Evolutionary conservation across 1,140 invertebrate genomes (phyloP).

Genomic region (Pogonognathellus flavescens): DNA sequence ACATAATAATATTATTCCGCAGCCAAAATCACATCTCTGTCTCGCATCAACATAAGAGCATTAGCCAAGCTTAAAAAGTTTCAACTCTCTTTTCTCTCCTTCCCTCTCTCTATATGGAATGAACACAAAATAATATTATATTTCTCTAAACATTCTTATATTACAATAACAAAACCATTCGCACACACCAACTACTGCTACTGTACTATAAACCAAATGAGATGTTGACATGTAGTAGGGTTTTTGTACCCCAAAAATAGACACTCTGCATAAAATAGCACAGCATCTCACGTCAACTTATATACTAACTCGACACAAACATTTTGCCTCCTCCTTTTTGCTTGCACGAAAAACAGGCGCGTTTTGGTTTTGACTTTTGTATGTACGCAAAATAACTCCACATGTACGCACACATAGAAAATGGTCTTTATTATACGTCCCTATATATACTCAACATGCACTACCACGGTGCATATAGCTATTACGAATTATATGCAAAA

Average conservation of each 20-base stretch:
- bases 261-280: slow-evolving; percentile 6
- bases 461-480: too few relatives aligned
- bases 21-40: slow-evolving; percentile 33
- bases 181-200: background rate
- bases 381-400: background rate
- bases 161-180: too few relatives aligned
- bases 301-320: too few relatives aligned
- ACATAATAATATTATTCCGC: background rate
- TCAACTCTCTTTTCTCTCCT: background rate
- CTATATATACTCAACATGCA: too few relatives aligned
- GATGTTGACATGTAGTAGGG: background rate
- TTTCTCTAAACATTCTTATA: too few relatives aligned
- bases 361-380: background rate
- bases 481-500: too few relatives aligned
- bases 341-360: background rate
- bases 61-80: slow-evolving; percentile 16
- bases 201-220: background rate
- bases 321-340: background rate
- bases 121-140: too few relatives aligned
- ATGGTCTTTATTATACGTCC: too few relatives aligned
- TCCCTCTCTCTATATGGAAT: background rate
- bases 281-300: background rate
- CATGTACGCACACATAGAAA: background rate
- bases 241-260: slow-evolving; percentile 26
- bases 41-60: slow-evolving; percentile 36